Percentiles rank a stretch among this genome's conserved stretches.
Evolutionary conservation across 1,140 invertebrate genomes (phyloP).

Genomic region (Euwallacea similis): DNA sequence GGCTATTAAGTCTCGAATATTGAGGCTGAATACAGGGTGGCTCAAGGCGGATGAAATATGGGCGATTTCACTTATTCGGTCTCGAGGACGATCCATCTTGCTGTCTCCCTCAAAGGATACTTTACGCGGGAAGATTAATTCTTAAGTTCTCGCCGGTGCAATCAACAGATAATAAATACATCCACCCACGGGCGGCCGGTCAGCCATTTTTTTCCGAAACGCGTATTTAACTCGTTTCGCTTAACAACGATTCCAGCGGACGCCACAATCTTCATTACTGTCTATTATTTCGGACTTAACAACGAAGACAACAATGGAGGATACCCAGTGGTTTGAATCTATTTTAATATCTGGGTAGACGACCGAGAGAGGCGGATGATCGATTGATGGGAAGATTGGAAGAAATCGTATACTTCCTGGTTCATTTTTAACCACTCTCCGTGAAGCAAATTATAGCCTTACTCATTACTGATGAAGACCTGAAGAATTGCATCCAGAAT

Average conservation of each 20-base stretch:
- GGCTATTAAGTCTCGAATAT: background rate
- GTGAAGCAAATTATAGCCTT: no score
- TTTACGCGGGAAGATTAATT: conserved; percentile 37
- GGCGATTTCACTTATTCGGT: conserved; percentile 39
- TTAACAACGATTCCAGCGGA: conserved; percentile 7
- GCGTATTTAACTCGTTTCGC: conserved; percentile 24
- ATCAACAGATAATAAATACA: conserved; percentile 40
- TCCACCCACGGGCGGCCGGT: conserved; percentile 26
- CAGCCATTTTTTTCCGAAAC: conserved; percentile 27
- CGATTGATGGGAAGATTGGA: background rate
- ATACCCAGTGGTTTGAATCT: background rate
- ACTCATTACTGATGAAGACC: no score
- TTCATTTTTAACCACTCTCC: background rate
- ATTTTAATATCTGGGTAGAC: conserved; percentile 16
- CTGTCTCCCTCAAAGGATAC: conserved; percentile 32
- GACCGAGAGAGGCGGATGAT: background rate
- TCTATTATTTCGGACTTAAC: conserved; percentile 28
- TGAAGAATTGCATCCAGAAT: no score
- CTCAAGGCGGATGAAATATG: conserved; percentile 37
- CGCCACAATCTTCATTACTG: conserved; percentile 31
- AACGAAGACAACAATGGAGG: conserved; percentile 19
- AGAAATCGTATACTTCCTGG: background rate
- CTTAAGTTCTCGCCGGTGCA: conserved; percentile 32
- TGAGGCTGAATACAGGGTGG: conserved; percentile 7
- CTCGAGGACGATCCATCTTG: conserved; percentile 35